Conservation (phyloP, 1,140 invertebrate species). For the Thrips palmi region DNA sequence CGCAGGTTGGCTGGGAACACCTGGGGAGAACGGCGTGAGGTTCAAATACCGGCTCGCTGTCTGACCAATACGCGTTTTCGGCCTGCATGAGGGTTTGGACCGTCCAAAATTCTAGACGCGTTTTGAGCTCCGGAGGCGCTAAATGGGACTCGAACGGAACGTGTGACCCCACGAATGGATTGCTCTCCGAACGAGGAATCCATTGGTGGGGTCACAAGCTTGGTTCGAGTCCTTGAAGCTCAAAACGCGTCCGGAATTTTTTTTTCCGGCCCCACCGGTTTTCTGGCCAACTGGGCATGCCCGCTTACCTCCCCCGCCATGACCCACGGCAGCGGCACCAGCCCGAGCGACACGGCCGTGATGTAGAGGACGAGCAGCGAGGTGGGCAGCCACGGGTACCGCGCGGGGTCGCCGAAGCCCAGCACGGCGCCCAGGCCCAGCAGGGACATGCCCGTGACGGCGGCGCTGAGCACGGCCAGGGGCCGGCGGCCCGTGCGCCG, state of each 20-base stretch:
- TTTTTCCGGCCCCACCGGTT: no score
- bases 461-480: constrained; percentile 33
- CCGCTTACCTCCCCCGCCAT: constrained; percentile 34
- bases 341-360: constrained; percentile 32
- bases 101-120: no score
- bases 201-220: no score
- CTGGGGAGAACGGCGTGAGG: constrained; percentile 8
- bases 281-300: background rate
- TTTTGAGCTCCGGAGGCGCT: no score
- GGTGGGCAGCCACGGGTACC: constrained; percentile 27
- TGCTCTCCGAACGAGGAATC: no score
- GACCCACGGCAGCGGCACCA: constrained; percentile 47
- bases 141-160: no score
- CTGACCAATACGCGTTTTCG: no score
- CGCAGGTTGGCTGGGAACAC: constrained; percentile 34
- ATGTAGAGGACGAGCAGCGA: constrained; percentile 33
- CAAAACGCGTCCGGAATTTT: no score
- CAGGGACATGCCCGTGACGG: constrained; percentile 32
- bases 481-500: constrained; percentile 35
- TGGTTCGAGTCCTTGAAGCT: no score
- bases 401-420: constrained; percentile 2
- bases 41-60: no score
- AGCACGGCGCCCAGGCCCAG: constrained; percentile 24
- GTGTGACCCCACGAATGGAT: no score
- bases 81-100: no score